Conservation (phyloP, 1,140 invertebrate genomes). For the Leptinotarsa lineolata region DNA sequence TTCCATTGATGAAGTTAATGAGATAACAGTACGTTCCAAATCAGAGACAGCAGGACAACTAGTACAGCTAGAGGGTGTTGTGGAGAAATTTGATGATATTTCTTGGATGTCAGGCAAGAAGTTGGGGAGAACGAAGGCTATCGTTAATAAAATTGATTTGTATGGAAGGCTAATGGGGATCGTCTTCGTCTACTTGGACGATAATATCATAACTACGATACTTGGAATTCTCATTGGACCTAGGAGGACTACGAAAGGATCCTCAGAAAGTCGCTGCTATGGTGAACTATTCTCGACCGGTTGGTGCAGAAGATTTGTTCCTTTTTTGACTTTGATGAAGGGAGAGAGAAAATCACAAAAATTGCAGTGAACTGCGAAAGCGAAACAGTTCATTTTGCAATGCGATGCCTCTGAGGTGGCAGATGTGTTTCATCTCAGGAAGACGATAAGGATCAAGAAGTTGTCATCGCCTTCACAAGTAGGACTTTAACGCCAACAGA, state of each 20-base stretch:
- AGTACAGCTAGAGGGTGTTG: neutral
- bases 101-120: neutral
- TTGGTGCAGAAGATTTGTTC: neutral
- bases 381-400: constrained; percentile 48
- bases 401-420: constrained; percentile 52
- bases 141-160: neutral
- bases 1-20: neutral
- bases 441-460: constrained; percentile 9
- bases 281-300: neutral
- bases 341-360: constrained; percentile 21
- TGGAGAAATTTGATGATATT: neutral
- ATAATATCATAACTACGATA: neutral
- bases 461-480: constrained; percentile 44
- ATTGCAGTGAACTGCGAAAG: constrained; percentile 44
- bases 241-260: neutral
- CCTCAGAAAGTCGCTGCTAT: neutral
- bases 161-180: neutral
- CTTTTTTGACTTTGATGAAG: too few species aligned
- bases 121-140: neutral
- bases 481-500: constrained; percentile 51
- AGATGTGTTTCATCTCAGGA: constrained; percentile 48
- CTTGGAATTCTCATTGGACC: neutral
- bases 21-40: neutral
- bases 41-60: neutral
- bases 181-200: neutral